These are phyloP conservation scores for Helarctos malayanus DNA, from an alignment of 2,797 vertebrate species.

Conservation along the genomic window DNA sequence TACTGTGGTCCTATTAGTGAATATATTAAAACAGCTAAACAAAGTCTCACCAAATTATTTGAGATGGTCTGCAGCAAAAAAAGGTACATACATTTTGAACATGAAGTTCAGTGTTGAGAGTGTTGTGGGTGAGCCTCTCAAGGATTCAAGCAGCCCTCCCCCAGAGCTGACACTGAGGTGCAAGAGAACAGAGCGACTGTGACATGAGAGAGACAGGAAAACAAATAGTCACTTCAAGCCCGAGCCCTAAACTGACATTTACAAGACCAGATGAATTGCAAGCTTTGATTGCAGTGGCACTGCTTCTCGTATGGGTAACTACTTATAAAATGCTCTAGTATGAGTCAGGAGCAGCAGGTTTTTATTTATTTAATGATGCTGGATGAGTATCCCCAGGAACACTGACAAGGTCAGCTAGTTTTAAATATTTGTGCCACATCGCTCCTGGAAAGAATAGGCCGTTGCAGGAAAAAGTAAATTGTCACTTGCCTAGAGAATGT, in stretches of 20 bases:
- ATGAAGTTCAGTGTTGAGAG: neutral
- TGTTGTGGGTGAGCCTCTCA: neutral
- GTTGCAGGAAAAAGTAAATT: neutral
- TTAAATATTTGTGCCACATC: neutral
- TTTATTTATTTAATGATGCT: constrained; percentile 46
- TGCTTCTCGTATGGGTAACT: neutral
- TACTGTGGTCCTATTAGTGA: constrained; percentile 20
- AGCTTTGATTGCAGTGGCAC: neutral
- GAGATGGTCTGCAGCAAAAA: constrained; percentile 19
- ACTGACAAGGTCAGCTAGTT: neutral
- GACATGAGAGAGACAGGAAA: neutral
- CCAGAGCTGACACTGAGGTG: neutral
- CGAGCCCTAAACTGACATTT: neutral
- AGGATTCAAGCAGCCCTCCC: neutral
- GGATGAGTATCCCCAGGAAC: neutral
- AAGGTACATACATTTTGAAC: neutral
- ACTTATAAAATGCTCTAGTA: neutral
- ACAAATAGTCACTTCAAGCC: neutral
- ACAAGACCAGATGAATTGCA: neutral
- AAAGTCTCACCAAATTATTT: constrained; percentile 23
- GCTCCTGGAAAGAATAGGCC: neutral
- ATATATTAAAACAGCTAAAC: constrained; percentile 30
- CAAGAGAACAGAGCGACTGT: neutral
- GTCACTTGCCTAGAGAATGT: neutral
- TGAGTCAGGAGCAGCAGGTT: neutral